phyloP scores from a whole-genome alignment of 1,140 invertebrate genomes.

The Atta texana region DNA sequence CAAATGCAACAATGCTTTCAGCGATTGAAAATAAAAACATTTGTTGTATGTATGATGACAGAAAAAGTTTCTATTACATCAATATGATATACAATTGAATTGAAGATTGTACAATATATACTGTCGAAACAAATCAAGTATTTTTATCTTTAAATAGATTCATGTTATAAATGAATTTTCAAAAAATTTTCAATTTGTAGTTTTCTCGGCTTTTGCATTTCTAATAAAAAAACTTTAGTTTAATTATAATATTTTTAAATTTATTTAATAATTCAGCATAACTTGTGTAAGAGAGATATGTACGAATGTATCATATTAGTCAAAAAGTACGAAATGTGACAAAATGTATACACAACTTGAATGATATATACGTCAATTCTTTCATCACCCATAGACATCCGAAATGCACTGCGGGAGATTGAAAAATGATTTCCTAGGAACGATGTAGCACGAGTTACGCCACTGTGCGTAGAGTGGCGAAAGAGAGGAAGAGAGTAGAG shows the following conservation, averaged over 20 bases:
- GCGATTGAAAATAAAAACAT: background rate
- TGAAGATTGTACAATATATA: no score
- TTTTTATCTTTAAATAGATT: background rate
- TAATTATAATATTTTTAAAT: background rate
- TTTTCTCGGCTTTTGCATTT: background rate
- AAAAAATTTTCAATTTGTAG: background rate
- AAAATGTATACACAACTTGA: conserved; percentile 14
- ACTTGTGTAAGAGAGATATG: background rate
- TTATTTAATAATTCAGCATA: background rate
- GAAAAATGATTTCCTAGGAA: conserved; percentile 64
- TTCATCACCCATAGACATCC: conserved; percentile 44
- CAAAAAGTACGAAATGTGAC: background rate
- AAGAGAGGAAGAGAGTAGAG: conserved; percentile 75
- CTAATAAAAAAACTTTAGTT: background rate
- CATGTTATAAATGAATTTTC: background rate
- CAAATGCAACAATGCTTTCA: background rate
- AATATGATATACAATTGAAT: no score
- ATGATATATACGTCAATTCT: conserved; percentile 53
- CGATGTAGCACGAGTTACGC: conserved; percentile 71
- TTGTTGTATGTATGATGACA: no score
- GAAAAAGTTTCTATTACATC: no score
- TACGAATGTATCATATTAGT: background rate
- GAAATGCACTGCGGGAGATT: conserved; percentile 54
- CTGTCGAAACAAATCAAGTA: background rate
- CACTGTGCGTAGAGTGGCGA: conserved; percentile 71